Percentiles rank a stretch among this genome's conserved stretches.
Conservation (phyloP, 2,113 vertebrate species). For the Hyla sarda region DNA sequence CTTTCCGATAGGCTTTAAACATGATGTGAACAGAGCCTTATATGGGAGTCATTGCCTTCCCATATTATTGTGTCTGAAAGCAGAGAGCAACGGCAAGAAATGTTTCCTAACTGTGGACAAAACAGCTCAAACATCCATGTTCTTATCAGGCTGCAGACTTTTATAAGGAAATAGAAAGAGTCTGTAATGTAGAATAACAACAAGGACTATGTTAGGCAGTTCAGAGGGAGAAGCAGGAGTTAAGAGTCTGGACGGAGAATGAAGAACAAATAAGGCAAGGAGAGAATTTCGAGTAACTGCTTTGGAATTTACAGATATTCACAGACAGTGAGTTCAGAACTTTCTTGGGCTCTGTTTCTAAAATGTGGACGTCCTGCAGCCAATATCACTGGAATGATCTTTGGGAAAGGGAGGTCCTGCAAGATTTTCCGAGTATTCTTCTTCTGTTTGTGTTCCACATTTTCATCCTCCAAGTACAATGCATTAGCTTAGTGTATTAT, state of each 20-base stretch:
- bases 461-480: neutral
- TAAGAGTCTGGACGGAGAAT: neutral
- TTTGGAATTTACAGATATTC: conserved; percentile 41
- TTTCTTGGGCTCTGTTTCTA: neutral
- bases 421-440: neutral
- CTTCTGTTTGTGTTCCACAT: too few species aligned
- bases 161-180: neutral
- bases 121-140: neutral
- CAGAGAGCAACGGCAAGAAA: too few species aligned
- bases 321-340: neutral
- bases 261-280: conserved; percentile 46
- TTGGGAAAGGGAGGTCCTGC: neutral
- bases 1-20: too few species aligned
- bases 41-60: neutral
- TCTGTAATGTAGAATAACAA: neutral
- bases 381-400: neutral
- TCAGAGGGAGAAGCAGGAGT: conserved; percentile 13
- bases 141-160: conserved; percentile 10
- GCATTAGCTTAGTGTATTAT: neutral
- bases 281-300: conserved; percentile 34
- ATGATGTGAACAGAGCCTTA: neutral
- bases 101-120: neutral
- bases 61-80: too few species aligned
- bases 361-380: neutral
- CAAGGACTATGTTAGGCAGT: neutral